Evolutionary conservation across 2,797 vertebrate genomes (phyloP).

Genomic region (Squalus acanthias): DNA sequence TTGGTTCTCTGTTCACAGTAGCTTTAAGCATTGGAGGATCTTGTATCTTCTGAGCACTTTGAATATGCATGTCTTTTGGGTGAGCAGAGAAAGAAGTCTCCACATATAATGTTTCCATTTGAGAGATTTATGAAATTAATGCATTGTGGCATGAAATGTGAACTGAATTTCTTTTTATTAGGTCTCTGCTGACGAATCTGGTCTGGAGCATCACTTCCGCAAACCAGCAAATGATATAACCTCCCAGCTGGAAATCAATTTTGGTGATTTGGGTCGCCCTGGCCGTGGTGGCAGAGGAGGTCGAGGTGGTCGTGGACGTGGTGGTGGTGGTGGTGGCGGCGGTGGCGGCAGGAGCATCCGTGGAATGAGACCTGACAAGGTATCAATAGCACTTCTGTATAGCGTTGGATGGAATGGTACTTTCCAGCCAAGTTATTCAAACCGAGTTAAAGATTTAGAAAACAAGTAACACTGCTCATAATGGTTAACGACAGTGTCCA

Average conservation of each 20-base stretch:
- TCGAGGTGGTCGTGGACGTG: conserved; percentile 63
- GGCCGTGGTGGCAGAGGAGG: conserved; percentile 86
- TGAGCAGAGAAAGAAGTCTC: not conserved
- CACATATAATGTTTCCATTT: not conserved
- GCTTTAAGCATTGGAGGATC: not conserved
- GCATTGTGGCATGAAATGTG: not conserved
- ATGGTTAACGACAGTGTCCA: not conserved
- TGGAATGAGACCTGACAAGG: conserved; percentile 86
- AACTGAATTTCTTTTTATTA: conserved; percentile 42
- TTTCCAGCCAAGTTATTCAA: not conserved
- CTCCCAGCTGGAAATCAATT: conserved; percentile 98
- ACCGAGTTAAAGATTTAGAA: not conserved
- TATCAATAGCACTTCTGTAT: conserved; percentile 46
- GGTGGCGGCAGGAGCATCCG: conserved; percentile 65
- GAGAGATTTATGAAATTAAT: not conserved
- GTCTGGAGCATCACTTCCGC: conserved; percentile 92
- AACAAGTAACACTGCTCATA: too few relatives aligned
- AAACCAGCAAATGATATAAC: conserved; percentile 98
- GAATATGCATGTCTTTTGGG: not conserved
- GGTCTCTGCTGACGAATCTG: conserved; percentile 73
- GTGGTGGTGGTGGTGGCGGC: conserved; percentile 45
- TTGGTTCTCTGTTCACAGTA: not conserved
- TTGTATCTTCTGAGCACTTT: not conserved
- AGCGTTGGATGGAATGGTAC: not conserved
- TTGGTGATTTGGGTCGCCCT: conserved; percentile 90